Percentiles rank a stretch among this genome's conserved stretches.
phyloP scores from a whole-genome alignment of 2,797 vertebrate species.

The Anas bahamensis region DNA sequence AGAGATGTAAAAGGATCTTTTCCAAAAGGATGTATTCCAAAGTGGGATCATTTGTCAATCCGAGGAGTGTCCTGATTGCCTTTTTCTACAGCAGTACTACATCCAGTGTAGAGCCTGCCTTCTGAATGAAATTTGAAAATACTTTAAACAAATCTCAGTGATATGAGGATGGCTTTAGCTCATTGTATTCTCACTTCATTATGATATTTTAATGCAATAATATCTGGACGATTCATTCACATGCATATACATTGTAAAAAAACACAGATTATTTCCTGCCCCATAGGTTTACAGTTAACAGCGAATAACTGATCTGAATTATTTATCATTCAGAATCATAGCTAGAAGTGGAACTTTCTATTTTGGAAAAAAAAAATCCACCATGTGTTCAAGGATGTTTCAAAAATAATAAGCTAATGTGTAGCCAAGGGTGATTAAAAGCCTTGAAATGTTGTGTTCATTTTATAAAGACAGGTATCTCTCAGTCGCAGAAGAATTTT shows the following conservation, averaged over 20 bases:
- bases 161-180: not conserved
- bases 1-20: fast-evolving
- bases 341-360: not conserved
- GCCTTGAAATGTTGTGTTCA: not conserved
- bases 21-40: not conserved
- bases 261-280: not conserved
- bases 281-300: not conserved
- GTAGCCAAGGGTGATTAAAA: not conserved
- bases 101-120: not conserved
- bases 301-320: not conserved
- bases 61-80: not conserved
- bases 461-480: not conserved
- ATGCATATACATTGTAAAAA: not conserved
- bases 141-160: not conserved
- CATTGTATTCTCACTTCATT: not conserved
- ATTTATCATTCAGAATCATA: not conserved
- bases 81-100: not conserved
- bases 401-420: not conserved
- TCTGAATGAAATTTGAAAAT: not conserved
- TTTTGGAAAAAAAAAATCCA: not conserved
- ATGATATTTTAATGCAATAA: not conserved
- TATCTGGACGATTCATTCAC: not conserved
- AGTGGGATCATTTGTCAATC: not conserved
- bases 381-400: not conserved
- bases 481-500: not conserved